Evolutionary conservation across 2,888 invertebrate genomes (phyloP), one percentile per base, ranked within the genome.

Genomic region (Venusia cambrica): DNA sequence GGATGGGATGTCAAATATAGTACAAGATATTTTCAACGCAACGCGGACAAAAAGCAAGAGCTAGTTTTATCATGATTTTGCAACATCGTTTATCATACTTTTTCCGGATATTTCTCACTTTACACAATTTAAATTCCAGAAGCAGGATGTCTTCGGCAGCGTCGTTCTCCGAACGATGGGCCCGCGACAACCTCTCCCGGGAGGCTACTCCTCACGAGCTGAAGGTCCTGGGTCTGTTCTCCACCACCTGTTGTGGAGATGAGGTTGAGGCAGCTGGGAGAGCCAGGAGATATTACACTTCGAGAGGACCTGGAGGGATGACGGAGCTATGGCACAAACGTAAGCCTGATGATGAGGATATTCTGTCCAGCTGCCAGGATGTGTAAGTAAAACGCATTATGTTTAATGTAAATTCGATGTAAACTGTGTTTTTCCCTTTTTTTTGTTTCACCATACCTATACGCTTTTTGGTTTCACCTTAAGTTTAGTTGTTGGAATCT

Each of bases 91-190:
- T 5, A 19, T 11, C 8, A 5, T 5, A 8, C 5, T n/a, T 33
- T 7, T 7, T 6, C n/a, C n/a, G 13, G 8, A 19, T 4, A 19
- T 5, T 5, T 9, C 9, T 8, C 5, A 11, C n/a, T 21, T 16
- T n/a, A 8, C 1, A 9, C 8, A 7, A 13, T 51, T 5, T n/a
- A 6, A 3, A 18, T 21, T 39, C 66, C 63, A 77, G 76, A 38
- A 39, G 20, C 40, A 81, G 73, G 73, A 87, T 87, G 85, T 70
- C 77, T 45, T 70, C 69, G 59, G 85, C 85, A 87, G 85, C 85
- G 70, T 84, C 85, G 84, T 87, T 87, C 48, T 67, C 74, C 16
- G 69, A 78, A 67, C 85, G 85, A 84, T 87, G 85, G 85, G 85
- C 84, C 57, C 65, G 64, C 43, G 83, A 80, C 60, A 83, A 85